A percentile compares a stretch with the other conserved stretches of the same genome.
Conservation (phyloP, 2,113 vertebrate genomes). For the Apus apus region DNA sequence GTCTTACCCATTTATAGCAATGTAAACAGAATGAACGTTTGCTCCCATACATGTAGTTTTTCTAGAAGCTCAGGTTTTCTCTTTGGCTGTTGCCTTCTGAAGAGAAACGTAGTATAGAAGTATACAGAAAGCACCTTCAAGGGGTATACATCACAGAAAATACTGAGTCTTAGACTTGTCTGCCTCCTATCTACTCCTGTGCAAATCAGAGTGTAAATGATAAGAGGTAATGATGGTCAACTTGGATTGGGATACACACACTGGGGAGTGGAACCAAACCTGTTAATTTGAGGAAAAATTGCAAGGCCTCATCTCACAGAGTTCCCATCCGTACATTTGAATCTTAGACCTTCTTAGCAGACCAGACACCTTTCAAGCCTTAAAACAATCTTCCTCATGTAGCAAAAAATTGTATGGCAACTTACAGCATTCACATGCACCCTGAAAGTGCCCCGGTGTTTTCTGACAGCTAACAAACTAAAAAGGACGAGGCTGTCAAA, state of each 20-base stretch:
- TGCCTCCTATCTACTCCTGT: neutral
- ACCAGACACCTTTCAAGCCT: neutral
- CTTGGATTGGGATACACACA: neutral
- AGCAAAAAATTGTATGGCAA: neutral
- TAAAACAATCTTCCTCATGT: neutral
- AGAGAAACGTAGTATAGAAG: neutral
- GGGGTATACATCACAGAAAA: neutral
- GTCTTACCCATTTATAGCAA: neutral
- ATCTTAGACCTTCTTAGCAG: neutral
- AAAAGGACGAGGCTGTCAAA: slow-evolving; percentile 72
- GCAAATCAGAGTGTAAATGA: neutral
- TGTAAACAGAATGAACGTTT: neutral
- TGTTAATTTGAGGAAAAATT: neutral
- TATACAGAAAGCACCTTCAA: neutral
- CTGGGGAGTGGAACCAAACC: rapidly evolving
- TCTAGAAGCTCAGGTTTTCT: neutral
- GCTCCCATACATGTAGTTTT: neutral
- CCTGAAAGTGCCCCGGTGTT: slow-evolving; percentile 32
- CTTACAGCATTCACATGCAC: neutral
- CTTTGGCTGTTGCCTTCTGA: neutral
- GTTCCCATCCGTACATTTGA: rapidly evolving
- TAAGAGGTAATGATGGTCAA: neutral
- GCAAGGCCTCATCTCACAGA: neutral
- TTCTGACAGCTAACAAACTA: slow-evolving; percentile 73
- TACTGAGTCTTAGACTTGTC: neutral